Evolutionary conservation across 1,140 invertebrate genomes (phyloP).

Genomic region (Ceratina japonica): DNA sequence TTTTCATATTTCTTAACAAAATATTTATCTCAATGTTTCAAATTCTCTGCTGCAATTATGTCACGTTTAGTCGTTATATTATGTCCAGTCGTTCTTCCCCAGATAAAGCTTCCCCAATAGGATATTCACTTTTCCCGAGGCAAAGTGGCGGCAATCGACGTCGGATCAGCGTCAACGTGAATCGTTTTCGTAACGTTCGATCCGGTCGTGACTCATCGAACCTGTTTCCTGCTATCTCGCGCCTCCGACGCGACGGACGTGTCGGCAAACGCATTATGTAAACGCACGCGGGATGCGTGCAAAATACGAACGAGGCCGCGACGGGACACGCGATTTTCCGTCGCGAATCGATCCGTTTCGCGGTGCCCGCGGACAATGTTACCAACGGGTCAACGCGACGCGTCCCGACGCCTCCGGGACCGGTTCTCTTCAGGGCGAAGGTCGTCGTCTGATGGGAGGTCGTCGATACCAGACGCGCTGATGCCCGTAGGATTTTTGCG

Average conservation of each 20-base stretch:
- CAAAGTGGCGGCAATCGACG: not conserved
- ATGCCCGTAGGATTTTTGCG: constrained; percentile 19
- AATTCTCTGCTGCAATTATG: not conserved
- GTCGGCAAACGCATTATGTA: constrained; percentile 44
- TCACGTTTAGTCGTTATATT: too few relatives aligned
- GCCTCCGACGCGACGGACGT: not conserved
- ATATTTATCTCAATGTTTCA: too few relatives aligned
- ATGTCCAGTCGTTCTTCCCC: not conserved
- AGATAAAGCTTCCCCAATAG: not conserved
- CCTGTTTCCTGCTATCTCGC: constrained; percentile 14
- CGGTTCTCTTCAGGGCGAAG: constrained; percentile 49
- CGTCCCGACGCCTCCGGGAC: constrained; percentile 20
- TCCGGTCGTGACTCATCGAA: constrained; percentile 49
- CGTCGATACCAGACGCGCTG: constrained; percentile 30
- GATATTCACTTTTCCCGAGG: not conserved
- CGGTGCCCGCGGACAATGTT: not conserved
- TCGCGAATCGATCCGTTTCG: constrained; percentile 34
- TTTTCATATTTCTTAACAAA: too few relatives aligned
- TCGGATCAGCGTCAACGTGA: constrained; percentile 18
- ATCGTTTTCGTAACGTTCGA: constrained; percentile 40
- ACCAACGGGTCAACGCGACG: constrained; percentile 19
- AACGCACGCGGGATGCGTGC: constrained; percentile 34
- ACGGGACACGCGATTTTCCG: constrained; percentile 29
- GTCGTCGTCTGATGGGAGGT: constrained; percentile 45
- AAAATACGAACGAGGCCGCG: constrained; percentile 6